Evolutionary conservation across 2,113 vertebrate species (phyloP).

Genomic region (Phaethon lepturus): DNA sequence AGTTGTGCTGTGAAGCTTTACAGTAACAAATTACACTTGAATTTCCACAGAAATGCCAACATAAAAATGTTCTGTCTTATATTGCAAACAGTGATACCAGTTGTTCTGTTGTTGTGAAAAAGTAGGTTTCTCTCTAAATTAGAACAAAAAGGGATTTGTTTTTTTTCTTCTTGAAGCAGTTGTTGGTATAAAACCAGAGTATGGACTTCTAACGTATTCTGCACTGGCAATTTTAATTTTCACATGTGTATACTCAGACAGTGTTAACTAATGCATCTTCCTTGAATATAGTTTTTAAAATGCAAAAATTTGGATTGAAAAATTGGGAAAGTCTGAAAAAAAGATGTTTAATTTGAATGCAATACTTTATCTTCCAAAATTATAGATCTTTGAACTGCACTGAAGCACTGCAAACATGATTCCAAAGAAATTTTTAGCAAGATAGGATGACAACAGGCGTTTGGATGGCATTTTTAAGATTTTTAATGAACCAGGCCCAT

Average conservation of each 20-base stretch:
- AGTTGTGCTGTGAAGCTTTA: slow-evolving; percentile 15
- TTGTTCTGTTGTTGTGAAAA: background rate
- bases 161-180: background rate
- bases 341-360: background rate
- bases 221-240: background rate
- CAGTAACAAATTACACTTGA: background rate
- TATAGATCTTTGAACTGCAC: background rate
- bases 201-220: background rate
- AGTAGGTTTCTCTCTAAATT: background rate
- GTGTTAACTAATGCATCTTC: background rate
- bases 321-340: accelerated
- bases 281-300: background rate
- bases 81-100: background rate
- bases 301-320: background rate
- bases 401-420: background rate
- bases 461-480: background rate
- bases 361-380: background rate
- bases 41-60: background rate
- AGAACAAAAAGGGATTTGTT: background rate
- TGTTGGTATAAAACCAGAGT: background rate
- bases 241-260: background rate
- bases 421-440: background rate
- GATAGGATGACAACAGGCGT: background rate
- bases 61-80: background rate
- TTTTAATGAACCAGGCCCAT: background rate